Percentiles rank a stretch among this genome's conserved stretches.
Conservation (phyloP, 2,113 vertebrate species). For the Columba janthina region DNA sequence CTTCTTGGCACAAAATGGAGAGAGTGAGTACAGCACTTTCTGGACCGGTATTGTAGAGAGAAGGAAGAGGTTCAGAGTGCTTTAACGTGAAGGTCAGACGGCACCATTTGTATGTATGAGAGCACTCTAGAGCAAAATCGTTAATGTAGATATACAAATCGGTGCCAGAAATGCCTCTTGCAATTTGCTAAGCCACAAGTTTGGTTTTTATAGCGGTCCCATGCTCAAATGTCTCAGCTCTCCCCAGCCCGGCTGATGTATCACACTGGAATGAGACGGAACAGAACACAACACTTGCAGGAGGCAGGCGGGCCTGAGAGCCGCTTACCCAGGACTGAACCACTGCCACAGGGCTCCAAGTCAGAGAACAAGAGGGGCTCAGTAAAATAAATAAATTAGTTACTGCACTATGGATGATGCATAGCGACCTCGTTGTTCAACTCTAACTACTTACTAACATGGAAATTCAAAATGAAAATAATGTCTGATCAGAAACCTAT, state of each 20-base stretch:
- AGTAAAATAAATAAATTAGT: background rate
- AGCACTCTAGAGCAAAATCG: background rate
- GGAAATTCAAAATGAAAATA: background rate
- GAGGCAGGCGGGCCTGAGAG: background rate
- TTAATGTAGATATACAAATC: background rate
- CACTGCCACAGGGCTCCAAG: background rate
- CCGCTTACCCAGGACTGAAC: background rate
- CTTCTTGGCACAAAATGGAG: background rate
- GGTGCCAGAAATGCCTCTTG: background rate
- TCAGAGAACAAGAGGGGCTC: background rate
- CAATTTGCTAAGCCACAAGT: background rate
- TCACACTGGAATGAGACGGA: rapidly evolving
- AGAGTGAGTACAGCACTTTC: background rate
- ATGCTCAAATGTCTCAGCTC: background rate
- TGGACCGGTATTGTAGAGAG: background rate
- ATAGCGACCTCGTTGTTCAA: background rate
- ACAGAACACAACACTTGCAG: background rate
- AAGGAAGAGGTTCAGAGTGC: background rate
- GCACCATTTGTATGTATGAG: background rate
- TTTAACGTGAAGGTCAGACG: background rate
- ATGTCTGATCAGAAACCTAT: background rate
- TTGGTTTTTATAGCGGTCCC: background rate
- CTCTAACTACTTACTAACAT: background rate
- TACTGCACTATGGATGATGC: background rate
- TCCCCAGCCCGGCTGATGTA: background rate